A percentile compares a stretch with the other conserved stretches of the same genome.
phyloP scores from a whole-genome alignment of 2,113 vertebrate genomes.

The Paramormyrops kingsleyae region DNA sequence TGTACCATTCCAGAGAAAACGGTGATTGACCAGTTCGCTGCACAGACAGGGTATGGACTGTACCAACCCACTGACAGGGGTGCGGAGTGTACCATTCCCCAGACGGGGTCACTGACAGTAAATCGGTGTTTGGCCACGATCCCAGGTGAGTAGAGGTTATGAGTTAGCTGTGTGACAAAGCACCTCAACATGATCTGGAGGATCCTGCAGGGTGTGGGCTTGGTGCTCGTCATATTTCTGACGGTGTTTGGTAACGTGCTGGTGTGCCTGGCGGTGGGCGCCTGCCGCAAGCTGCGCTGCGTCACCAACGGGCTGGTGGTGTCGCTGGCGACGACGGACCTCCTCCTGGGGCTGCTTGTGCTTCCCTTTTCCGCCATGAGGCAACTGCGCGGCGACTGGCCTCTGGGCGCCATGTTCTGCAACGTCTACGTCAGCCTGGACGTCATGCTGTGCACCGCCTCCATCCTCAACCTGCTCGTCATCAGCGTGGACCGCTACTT shows the following conservation, averaged over 20 bases:
- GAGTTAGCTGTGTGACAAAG: neutral
- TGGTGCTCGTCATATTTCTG: slow-evolving; percentile 69
- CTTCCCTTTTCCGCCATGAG: slow-evolving; percentile 85
- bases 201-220: slow-evolving; percentile 55
- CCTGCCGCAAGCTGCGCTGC: slow-evolving; percentile 76
- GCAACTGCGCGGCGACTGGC: slow-evolving; percentile 69
- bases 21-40: neutral
- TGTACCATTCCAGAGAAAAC: neutral
- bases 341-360: slow-evolving; percentile 83
- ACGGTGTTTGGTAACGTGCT: slow-evolving; percentile 82
- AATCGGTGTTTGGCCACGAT: neutral
- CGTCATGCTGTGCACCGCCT: slow-evolving; percentile 93
- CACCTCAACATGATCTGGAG: slow-evolving; percentile 42
- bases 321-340: slow-evolving; percentile 83
- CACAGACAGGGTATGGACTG: neutral
- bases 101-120: neutral
- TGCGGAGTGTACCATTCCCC: neutral
- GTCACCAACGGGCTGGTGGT: slow-evolving; percentile 91
- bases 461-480: slow-evolving; percentile 89
- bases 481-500: slow-evolving; percentile 93
- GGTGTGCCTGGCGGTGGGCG: slow-evolving; percentile 81
- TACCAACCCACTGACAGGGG: neutral
- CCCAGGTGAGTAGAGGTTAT: neutral
- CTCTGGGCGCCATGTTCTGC: slow-evolving; percentile 70
- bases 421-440: slow-evolving; percentile 90